Base-by-base conservation (phyloP, 2,113 vertebrate species). In the Neotoma lepida region DNA sequence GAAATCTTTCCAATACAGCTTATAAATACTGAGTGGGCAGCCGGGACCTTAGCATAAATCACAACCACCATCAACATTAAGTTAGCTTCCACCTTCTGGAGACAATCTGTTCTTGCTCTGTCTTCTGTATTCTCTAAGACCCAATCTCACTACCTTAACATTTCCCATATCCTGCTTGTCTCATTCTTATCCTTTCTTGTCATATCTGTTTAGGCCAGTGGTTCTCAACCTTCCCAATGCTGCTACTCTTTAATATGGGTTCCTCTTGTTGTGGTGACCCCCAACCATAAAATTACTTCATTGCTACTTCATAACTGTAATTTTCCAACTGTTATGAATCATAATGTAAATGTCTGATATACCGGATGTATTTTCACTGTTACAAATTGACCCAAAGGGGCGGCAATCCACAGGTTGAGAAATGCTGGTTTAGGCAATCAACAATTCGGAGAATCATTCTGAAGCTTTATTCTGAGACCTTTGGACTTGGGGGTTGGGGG, bases 61-160 rank as follows among this genome's bases (percentile, higher is more conserved):
- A 24, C 0, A 2, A 46, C 24, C 14, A 20, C 58, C 35, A 39
- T 6, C 28, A 68, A 33, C 20, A 14, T 18, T 2, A 41, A 6
- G 80, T n/a, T 28, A 6, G 1, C 39, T 41, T 61, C 56, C 15
- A 58, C 20, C 41, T 61, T 15, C 41, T 24, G 33, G 54, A 78
- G 70, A 18, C 26, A 4, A 51, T 3, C 22, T 61, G 6, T 24
- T 49, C 58, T 61, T 8, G 1, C 61, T 73, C 30, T n/a, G 28
- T 20, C 7, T 6, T 51, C 84, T 84, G 84, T 35, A 24, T 39
- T 71, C 24, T 84, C 70, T 58, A 70, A 70, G 78, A 22, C 12
- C 20, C 58, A 54, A 28, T 33, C 56, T 26, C 71, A 33, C 4
- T 44, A 51, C 13, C 1, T 0, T 2, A 9, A 54, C 9, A 28